These are phyloP conservation scores for Sitta carolinensis DNA, from an alignment of 2,797 vertebrate genomes.

Conservation along the genomic window DNA sequence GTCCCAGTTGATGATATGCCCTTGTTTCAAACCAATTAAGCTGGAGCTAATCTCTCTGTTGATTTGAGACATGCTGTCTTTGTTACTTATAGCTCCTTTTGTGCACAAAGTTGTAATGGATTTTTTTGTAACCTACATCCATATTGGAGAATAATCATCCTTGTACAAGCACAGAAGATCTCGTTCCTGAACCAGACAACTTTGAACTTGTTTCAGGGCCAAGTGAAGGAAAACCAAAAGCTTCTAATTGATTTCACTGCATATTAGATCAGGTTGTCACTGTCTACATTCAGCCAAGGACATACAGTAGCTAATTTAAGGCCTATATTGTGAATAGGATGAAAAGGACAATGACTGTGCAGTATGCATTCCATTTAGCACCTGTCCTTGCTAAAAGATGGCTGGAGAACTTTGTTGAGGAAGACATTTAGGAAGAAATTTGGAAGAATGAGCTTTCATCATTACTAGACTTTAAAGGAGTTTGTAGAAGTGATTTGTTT, in stretches of 20 bases:
- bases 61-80: conserved; percentile 46
- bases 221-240: conserved; percentile 23
- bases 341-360: neutral
- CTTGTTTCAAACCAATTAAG: conserved; percentile 65
- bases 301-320: conserved; percentile 27
- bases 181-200: conserved; percentile 19
- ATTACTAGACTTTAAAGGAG: neutral
- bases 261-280: conserved; percentile 2
- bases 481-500: neutral
- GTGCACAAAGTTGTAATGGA: conserved; percentile 13
- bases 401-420: neutral
- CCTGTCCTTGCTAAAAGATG: neutral
- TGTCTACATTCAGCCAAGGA: conserved; percentile 7
- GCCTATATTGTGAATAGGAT: neutral
- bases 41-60: conserved; percentile 50
- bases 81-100: conserved; percentile 49
- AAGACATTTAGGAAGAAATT: neutral
- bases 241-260: neutral
- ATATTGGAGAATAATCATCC: conserved; percentile 1
- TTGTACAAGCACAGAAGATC: neutral
- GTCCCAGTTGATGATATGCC: conserved; percentile 56
- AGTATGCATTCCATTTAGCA: neutral
- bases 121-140: conserved; percentile 59
- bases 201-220: conserved; percentile 17
- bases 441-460: neutral